Percentiles rank a stretch among this genome's conserved stretches.
These are phyloP conservation scores for Dendrolimus kikuchii DNA, from an alignment of 1,140 invertebrate species.

Conservation along the genomic window DNA sequence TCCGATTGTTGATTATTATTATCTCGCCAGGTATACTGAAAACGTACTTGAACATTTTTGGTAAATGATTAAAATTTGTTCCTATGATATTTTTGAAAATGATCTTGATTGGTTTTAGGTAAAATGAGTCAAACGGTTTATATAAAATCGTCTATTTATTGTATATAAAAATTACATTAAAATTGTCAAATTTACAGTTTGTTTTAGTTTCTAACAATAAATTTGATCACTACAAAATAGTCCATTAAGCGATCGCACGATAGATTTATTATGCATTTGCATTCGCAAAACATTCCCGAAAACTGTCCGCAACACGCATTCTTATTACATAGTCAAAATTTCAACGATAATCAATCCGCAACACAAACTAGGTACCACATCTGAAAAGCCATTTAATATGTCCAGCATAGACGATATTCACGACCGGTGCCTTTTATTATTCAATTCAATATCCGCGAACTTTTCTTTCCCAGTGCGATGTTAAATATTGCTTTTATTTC, in stretches of 20 bases:
- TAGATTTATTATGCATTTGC: conserved; percentile 54
- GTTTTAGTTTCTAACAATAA: conserved; percentile 63
- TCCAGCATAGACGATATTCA: too few relatives aligned
- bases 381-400: too few relatives aligned
- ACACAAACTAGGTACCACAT: too few relatives aligned
- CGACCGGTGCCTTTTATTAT: too few relatives aligned
- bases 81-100: conserved; percentile 15
- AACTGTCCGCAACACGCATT: conserved; percentile 3
- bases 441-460: too few relatives aligned
- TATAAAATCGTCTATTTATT: conserved; percentile 70
- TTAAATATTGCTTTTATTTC: too few relatives aligned
- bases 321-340: too few relatives aligned
- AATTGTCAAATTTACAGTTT: conserved; percentile 65
- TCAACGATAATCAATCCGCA: too few relatives aligned
- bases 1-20: conserved; percentile 13
- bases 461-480: too few relatives aligned
- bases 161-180: conserved; percentile 72
- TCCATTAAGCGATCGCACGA: conserved; percentile 60
- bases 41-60: neutral
- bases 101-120: conserved; percentile 15
- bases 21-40: neutral
- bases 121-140: conserved; percentile 42
- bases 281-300: conserved; percentile 44
- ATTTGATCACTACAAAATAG: conserved; percentile 71
- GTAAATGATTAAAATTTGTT: conserved; percentile 12